Conservation (phyloP, 2,797 vertebrate genomes). For the Cryptoprocta ferox region DNA sequence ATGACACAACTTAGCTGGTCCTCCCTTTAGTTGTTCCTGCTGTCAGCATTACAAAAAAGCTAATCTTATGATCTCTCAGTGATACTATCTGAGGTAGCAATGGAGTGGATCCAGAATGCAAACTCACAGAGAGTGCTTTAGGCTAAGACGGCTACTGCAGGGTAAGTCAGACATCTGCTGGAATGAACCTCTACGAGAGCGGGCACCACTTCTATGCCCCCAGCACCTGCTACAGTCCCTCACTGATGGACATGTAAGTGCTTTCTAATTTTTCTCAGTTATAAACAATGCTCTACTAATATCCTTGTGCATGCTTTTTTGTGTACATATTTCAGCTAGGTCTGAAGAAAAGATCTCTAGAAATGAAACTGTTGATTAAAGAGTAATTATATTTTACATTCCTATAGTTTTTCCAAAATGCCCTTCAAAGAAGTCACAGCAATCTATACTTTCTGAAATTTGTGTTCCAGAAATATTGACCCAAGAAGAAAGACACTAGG, state of each 20-base stretch:
- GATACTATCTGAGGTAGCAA: not conserved
- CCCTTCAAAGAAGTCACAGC: not conserved
- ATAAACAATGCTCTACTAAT: not conserved
- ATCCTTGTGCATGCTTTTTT: not conserved
- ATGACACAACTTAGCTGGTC: not conserved
- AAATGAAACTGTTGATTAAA: not conserved
- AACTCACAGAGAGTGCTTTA: not conserved
- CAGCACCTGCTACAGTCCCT: not conserved
- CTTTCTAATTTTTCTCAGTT: not conserved
- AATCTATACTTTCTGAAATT: not conserved
- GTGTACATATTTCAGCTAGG: not conserved
- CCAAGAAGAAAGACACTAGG: not conserved
- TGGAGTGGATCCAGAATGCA: not conserved
- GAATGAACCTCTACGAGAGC: not conserved
- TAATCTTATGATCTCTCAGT: not conserved
- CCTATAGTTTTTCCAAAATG: not conserved
- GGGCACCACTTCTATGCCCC: not conserved
- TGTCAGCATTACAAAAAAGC: not conserved
- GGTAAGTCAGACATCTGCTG: not conserved
- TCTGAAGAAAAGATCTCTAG: not conserved
- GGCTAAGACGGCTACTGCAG: not conserved
- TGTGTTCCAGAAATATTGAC: not conserved
- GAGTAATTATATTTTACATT: not conserved
- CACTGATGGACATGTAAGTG: not conserved
- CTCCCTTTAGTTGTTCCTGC: not conserved